Conservation (phyloP, 2,797 vertebrate genomes). For the Sebastes reedi region DNA sequence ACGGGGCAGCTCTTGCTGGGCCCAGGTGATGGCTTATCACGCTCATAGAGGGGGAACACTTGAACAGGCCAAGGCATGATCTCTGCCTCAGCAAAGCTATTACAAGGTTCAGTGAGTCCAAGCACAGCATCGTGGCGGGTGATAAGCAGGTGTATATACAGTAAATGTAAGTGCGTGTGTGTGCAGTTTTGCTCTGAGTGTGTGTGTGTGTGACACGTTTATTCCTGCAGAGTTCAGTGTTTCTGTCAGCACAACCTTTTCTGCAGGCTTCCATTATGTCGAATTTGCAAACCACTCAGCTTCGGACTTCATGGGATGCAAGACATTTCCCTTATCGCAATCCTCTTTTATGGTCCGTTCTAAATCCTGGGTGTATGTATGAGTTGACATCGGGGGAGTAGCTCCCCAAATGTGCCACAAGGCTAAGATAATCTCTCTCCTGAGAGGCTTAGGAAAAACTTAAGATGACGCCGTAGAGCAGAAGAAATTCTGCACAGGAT, state of each 20-base stretch:
- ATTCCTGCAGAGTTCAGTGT: constrained; percentile 35
- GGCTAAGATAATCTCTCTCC: constrained; percentile 55
- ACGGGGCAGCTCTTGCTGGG: constrained; percentile 51
- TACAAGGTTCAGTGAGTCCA: constrained; percentile 77
- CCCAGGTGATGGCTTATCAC: constrained; percentile 74
- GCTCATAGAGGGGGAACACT: constrained; percentile 64
- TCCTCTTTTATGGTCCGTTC: constrained; percentile 51
- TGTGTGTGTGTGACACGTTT: neutral
- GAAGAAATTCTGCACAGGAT: neutral
- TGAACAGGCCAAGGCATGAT: constrained; percentile 73
- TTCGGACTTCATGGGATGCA: constrained; percentile 33
- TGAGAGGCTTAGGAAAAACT: constrained; percentile 35
- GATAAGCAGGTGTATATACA: constrained; percentile 68
- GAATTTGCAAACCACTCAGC: constrained; percentile 45
- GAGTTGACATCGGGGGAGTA: constrained; percentile 31
- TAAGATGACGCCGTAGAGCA: constrained; percentile 47
- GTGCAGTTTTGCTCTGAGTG: constrained; percentile 25
- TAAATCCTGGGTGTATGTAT: constrained; percentile 34
- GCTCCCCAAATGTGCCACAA: constrained; percentile 45
- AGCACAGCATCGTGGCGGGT: constrained; percentile 46
- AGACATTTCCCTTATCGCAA: constrained; percentile 36
- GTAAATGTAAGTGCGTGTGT: constrained; percentile 46
- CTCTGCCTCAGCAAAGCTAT: constrained; percentile 79
- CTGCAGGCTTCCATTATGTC: constrained; percentile 15
- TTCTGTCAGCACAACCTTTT: constrained; percentile 56